Evolutionary conservation across 2,113 vertebrate genomes (phyloP).

Genomic region (Pandion haliaetus): DNA sequence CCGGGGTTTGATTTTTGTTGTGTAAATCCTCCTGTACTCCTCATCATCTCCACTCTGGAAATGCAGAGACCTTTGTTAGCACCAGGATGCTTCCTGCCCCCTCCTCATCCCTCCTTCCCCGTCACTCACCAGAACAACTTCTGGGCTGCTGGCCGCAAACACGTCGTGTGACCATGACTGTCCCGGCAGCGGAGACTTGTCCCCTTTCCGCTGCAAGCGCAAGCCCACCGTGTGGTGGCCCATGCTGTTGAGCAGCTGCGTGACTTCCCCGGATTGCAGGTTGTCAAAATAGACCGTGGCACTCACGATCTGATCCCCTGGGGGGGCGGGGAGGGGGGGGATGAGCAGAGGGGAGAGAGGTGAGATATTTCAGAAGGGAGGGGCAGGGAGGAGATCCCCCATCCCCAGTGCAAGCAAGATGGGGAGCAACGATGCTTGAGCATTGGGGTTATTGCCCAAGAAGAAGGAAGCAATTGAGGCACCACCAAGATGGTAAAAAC

Average conservation of each 20-base stretch:
- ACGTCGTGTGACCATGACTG: constrained; percentile 48
- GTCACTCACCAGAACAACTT: constrained; percentile 85
- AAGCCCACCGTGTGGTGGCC: constrained; percentile 90
- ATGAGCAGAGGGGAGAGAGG: too few species aligned
- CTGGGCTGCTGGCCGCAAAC: constrained; percentile 76
- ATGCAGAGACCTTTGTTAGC: fast-evolving
- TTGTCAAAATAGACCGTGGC: constrained; percentile 96
- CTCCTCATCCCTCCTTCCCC: too few species aligned
- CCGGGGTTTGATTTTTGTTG: constrained; percentile 93
- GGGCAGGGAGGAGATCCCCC: background rate
- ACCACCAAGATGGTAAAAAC: background rate
- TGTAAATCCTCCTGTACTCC: constrained; percentile 90
- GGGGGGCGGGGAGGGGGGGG: background rate
- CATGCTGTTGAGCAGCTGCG: constrained; percentile 85
- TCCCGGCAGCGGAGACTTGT: constrained; percentile 80
- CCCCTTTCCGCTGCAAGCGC: constrained; percentile 88
- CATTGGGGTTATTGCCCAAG: fast-evolving
- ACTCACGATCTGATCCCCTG: constrained; percentile 93
- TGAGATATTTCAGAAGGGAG: too few species aligned
- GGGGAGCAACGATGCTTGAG: background rate
- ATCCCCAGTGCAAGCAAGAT: fast-evolving
- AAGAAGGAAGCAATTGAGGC: too few species aligned
- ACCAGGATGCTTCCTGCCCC: fast-evolving
- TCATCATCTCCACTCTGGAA: constrained; percentile 91
- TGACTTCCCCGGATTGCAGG: constrained; percentile 87